Evolutionary conservation across 37 sponge, comb jelly and placozoan genomes (phyloP), one percentile per base, ranked within the genome.

Genomic region (Cliona cf. orientalis): DNA sequence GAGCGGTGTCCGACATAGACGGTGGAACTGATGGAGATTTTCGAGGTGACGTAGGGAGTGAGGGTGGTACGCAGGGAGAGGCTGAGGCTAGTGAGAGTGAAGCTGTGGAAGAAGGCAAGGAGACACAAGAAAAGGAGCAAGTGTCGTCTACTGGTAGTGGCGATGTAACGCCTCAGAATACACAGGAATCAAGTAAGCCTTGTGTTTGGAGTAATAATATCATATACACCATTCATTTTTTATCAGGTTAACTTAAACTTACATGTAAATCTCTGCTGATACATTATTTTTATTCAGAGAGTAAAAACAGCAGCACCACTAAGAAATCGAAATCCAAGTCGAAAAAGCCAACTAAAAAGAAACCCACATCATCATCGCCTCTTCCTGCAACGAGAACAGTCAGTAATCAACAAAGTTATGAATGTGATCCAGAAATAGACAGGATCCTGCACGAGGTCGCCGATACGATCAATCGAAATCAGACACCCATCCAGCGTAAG

Each of bases 391-490:
- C 12, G 17, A 42, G 1, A 23, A 17, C n/a, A n/a, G n/a, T n/a
- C n/a, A n/a, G n/a, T n/a, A n/a, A n/a, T n/a, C n/a, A n/a, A n/a
- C n/a, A n/a, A n/a, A n/a, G n/a, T n/a, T n/a, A n/a, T n/a, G n/a
- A n/a, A n/a, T n/a, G n/a, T 31, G 63, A 76, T 9, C 45, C 43
- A 19, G 79, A 79, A 26, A 33, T 65, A 1, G 31, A 17, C n/a
- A 65, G 46, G 43, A 11, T 67, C 0, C 28, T 67, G 3, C 19
- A 44, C 42, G 67, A 79, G 43, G 67, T 68, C 31, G 79, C 79
- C 5, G 67, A 79, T 21, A 32, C 68, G n/a, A 41, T 67, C 32
- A 79, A 79, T n/a, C 34, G 53, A 2, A 60, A 76, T 3, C 62
- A 76, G 61, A 76, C 77, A 12, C 77, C 77, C 22, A 45, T 76